Evolutionary conservation across 2,888 invertebrate genomes (phyloP).

Genomic region (Pammene fasciana): DNA sequence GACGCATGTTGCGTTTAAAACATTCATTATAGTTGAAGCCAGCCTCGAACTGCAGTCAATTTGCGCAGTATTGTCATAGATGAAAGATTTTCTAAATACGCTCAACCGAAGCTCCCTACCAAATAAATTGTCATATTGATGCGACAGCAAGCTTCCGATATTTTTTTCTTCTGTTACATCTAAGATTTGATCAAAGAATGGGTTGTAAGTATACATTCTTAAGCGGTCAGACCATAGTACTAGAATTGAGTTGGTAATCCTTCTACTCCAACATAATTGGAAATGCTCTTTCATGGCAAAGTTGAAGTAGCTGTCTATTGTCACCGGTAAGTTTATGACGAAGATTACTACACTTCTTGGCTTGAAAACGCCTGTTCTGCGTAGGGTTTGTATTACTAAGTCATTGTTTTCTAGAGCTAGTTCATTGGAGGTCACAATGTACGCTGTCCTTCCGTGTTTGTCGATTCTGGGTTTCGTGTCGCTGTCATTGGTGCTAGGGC

Average conservation of each 20-base stretch:
- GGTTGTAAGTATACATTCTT: slow-evolving; percentile 79
- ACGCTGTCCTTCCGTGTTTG: slow-evolving; percentile 72
- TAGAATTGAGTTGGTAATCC: slow-evolving; percentile 79
- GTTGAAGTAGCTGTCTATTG: slow-evolving; percentile 65
- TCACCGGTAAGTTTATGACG: slow-evolving; percentile 63
- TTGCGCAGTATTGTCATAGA: slow-evolving; percentile 61
- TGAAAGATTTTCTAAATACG: slow-evolving; percentile 67
- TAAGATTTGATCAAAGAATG: slow-evolving; percentile 69
- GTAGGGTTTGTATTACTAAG: slow-evolving; percentile 61
- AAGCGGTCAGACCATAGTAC: slow-evolving; percentile 64
- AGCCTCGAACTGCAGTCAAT: slow-evolving; percentile 64
- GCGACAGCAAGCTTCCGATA: slow-evolving; percentile 54
- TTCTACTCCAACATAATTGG: slow-evolving; percentile 76
- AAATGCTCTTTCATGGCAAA: slow-evolving; percentile 75
- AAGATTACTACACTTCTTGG: slow-evolving; percentile 73
- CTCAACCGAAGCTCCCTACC: slow-evolving; percentile 66
- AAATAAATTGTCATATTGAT: slow-evolving; percentile 66
- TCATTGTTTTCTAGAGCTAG: slow-evolving; percentile 66
- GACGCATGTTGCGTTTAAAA: slow-evolving; percentile 70
- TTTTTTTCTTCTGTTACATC: slow-evolving; percentile 71
- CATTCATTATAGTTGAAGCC: slow-evolving; percentile 61
- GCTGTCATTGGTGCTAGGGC: slow-evolving; percentile 61
- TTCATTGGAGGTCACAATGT: slow-evolving; percentile 67
- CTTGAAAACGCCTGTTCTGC: slow-evolving; percentile 72
- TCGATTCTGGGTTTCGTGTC: slow-evolving; percentile 68